Evolutionary conservation across 2,797 vertebrate species (phyloP), one percentile per base, ranked within the genome.

Genomic region (Coregonus suidteri): DNA sequence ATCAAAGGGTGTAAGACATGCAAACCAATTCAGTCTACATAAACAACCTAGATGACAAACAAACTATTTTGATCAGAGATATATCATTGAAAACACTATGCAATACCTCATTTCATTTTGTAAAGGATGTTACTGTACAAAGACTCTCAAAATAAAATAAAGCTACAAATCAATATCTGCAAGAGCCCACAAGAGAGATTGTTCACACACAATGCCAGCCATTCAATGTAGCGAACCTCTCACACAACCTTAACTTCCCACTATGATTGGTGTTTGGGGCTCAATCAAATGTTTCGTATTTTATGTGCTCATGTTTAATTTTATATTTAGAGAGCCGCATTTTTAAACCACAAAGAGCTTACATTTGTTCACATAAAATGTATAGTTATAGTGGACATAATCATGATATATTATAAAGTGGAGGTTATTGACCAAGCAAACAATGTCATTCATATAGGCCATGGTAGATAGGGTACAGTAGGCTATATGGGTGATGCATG

Each of bases 31-130:
- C 53, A 56, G 52, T 73, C 4, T 41, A 71, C 47, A 9, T 64
- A 52, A 82, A 56, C 53, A 77, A 85, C 88, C 91, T 90, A 85
- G 67, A 74, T 72, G 65, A 31, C 82, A 35, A 1, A 85, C 68
- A 83, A 81, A 30, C 51, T 25, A 25, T 52, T 71, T 7, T 80
- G 71, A 77, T 82, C 20, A 82, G 76, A 75, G 18, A 72, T 47
- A 47, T 11, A 47, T 47, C 2, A 53, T 14, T 7, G 59, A 47
- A 77, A 41, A 68, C 2, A 25, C 30, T 51, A 80, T 20, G 56
- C 30, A 34, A 71, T 25, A 13, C n/a, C 13, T 41, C 14, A 54
- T 75, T 54, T 75, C 30, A 69, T 34, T 31, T 52, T 9, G 14
- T 20, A 35, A 16, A 41, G 34, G 13, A 65, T 41, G 56, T 74